Percentiles rank a stretch among this genome's conserved stretches.
These are phyloP conservation scores for Paramisgurnus dabryanus DNA, from an alignment of 2,113 vertebrate species.

Conservation along the genomic window DNA sequence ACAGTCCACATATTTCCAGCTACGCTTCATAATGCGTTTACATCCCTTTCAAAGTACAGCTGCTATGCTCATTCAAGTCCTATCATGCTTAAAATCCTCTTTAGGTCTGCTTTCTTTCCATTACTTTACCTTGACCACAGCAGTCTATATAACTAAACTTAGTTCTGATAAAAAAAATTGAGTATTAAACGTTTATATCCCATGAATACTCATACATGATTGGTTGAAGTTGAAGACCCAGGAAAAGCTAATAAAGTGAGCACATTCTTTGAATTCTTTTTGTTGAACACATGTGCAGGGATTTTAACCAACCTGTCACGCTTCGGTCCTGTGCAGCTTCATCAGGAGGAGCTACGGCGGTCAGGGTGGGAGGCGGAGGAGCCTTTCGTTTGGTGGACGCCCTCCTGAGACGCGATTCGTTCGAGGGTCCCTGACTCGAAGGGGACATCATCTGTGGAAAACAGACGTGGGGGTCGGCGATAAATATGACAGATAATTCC, in stretches of 20 bases:
- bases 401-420: conserved; percentile 84
- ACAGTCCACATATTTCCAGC: conserved; percentile 12
- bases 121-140: no score
- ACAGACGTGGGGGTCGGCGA: conserved; percentile 31
- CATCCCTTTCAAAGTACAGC: conserved; percentile 45
- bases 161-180: no score
- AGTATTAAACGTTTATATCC: no score
- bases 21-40: conserved; percentile 27
- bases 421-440: conserved; percentile 65
- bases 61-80: conserved; percentile 32
- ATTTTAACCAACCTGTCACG: conserved; percentile 61
- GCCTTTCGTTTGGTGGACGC: conserved; percentile 85
- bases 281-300: neutral
- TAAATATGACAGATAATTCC: conserved; percentile 17
- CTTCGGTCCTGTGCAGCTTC: conserved; percentile 59
- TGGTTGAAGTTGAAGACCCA: neutral
- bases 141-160: no score
- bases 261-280: neutral
- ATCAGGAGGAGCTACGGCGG: conserved; percentile 55
- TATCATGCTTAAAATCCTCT: neutral
- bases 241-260: neutral
- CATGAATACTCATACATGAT: no score
- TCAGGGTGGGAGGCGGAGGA: conserved; percentile 80
- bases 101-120: neutral
- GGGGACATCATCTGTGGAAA: conserved; percentile 63